Base-by-base conservation (phyloP, 2,797 vertebrate genomes). In the Galaxias olidus region DNA sequence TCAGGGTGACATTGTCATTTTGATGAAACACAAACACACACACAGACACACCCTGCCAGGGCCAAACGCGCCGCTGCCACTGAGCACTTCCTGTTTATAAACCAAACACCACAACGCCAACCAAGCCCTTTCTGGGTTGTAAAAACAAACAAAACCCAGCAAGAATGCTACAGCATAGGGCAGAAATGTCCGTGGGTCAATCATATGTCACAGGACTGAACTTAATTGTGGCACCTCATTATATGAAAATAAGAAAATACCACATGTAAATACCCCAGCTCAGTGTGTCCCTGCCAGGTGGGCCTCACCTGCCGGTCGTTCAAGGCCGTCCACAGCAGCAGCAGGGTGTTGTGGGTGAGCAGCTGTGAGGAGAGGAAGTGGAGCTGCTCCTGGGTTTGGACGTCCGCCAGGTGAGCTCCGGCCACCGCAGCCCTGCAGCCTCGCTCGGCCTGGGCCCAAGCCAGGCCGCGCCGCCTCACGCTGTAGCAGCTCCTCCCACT, bases 311-410 rank as follows among this genome's bases (percentile, higher is more conserved):
- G 85, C 43, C 79, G 72, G 74, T 96, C 91, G 71, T 86, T 95
- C 68, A 97, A 91, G 60, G 92, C 92, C 0, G 90, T 95, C 94
- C 95, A 98, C 12, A 94, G 72, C 79, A 95, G 90, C 77, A 93
- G 81, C 74, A 94, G 65, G 73, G 86, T 85, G 78, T 83, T 87
- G 20, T 90, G 58, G 55, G 68, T 86, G 63, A 83, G 83, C 17
- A 96, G 87, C 77, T 91, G 79, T 10, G 86, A 90, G 47, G 89
- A 86, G 60, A 95, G 4, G 67, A 94, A 95, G 8, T 52, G 5
- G 51, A 79, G 79, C 76, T 96, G 92, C 68, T 90, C 88, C 64
- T 80, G 73, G 47, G 65, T 93, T 71, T 90, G 91, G 62, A 96
- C 49, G 72, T 94, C 85, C 61, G 90, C 89, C 73, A 96, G 92